Base-by-base conservation (phyloP, 2,797 vertebrate genomes). In the Emys orbicularis region DNA sequence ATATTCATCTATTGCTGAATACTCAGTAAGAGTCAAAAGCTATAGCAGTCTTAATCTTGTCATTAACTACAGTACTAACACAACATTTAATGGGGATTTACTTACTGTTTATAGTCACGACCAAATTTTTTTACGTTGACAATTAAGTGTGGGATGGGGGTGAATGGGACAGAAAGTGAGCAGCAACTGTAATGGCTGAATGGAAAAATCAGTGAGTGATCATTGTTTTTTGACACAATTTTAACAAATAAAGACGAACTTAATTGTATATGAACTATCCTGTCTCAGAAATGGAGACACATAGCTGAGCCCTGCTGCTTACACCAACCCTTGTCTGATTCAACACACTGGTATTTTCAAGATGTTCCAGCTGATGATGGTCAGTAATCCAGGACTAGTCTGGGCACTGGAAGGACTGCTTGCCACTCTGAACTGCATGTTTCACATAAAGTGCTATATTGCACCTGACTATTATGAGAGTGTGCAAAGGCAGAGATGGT, bases 191-290 rank as follows among this genome's bases (percentile, higher is more conserved):
- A 90, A 65, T 65, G 31, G 37, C 74, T 79, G 59, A 88, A 93
- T 5, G 57, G 83, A 95, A 90, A 94, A 95, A 90, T 72, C 83
- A 91, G 8, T 84, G 29, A 86, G 1, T n/a, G 3, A 4, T 19
- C 27, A 54, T 91, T 54, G 11, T n/a, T 88, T 96, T 96, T 0
- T 44, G 72, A 52, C 29, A 94, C 76, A 92, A 88, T 81, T 92
- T 93, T 93, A 88, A 94, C 81, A 91, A 87, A 88, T 68, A 82
- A 77, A 86, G 15, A 79, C 65, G 11, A 90, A 84, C 10, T 57
- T 89, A 83, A 83, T 83, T 25, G 86, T 84, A 84, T 3, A 41
- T 65, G 84, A 90, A 88, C 47, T 56, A 50, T 8, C 4, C 34
- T 87, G 53, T 34, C 74, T 83, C 0, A 0, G 53, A 88, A 96